Evolutionary conservation across 2,113 vertebrate genomes (phyloP).

Genomic region (Pachyramphus minor): DNA sequence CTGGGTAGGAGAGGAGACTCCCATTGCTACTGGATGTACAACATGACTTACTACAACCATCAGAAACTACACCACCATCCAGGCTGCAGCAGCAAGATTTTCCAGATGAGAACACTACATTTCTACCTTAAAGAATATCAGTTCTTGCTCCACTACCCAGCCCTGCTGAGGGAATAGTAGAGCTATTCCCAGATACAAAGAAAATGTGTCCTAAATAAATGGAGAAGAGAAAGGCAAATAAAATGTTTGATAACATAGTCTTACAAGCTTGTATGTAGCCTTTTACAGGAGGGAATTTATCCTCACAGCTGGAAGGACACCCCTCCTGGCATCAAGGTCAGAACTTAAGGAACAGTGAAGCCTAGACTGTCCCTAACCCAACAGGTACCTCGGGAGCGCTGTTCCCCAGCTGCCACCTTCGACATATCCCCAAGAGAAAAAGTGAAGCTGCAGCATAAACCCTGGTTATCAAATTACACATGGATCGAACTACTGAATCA

Average conservation of each 20-base stretch:
- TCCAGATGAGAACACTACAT: neutral
- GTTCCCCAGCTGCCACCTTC: neutral
- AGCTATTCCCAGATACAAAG: neutral
- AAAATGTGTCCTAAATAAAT: neutral
- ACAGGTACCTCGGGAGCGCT: rapidly evolving
- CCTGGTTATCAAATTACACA: rapidly evolving
- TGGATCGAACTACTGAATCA: neutral
- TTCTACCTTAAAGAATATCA: neutral
- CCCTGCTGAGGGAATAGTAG: neutral
- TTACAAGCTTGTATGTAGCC: neutral
- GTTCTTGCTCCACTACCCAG: neutral
- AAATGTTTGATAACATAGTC: neutral
- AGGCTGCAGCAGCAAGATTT: neutral
- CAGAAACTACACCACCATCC: neutral
- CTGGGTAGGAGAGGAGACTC: neutral
- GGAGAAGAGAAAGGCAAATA: neutral
- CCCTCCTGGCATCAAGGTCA: neutral
- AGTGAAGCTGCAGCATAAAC: neutral
- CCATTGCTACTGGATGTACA: rapidly evolving
- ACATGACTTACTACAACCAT: neutral
- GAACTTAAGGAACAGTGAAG: neutral
- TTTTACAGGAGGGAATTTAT: neutral
- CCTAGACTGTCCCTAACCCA: neutral
- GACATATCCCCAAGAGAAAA: neutral
- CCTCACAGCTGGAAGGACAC: neutral